Base-by-base conservation (phyloP, 2,797 vertebrate species). In the Phataginus tetradactyla region DNA sequence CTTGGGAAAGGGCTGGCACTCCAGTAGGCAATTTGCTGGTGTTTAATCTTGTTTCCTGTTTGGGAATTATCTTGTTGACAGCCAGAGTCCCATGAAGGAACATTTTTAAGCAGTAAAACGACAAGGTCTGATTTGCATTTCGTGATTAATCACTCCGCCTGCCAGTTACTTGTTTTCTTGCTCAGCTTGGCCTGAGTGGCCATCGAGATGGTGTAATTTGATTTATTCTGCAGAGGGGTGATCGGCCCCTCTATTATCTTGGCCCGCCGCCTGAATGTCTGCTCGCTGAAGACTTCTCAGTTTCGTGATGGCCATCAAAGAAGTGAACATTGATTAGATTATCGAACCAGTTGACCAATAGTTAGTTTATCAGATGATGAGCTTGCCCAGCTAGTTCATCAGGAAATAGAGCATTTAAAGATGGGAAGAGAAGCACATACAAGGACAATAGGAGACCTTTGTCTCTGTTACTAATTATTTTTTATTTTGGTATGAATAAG, bases 1-100 rank as follows among this genome's bases (percentile, higher is more conserved):
- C 13, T n/a, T 0, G 1, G 72, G 5, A 3, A 39, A 39, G 25
- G 2, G 29, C 1, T 7, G 39, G 12, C 20, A 1, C 23, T 39
- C 1, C 3, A 3, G 3, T 2, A 1, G 1, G 29, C 11, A 23
- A 1, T 37, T 27, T 17, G n/a, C 63, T 3, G 5, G 4, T 6
- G 37, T 68, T 61, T 23, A 4, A 37, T 78, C 15, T n/a, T 91
- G 11, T 32, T 23, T 75, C 59, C 57, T 25, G 14, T 86, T 49
- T 15, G 59, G 25, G 63, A 34, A 42, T 32, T n/a, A 20, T 32
- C 75, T 25, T 4, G 39, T 2, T 8, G 37, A 61, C 49, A 78
- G 81, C 45, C 8, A 3, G 15, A 20, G 61, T 17, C 49, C 66
- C 71, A 9, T 3, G 51, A 79, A 79, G 59, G 57, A 53, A 32